Evolutionary conservation across 2,888 invertebrate genomes (phyloP).

Genomic region (Trilocha varians): DNA sequence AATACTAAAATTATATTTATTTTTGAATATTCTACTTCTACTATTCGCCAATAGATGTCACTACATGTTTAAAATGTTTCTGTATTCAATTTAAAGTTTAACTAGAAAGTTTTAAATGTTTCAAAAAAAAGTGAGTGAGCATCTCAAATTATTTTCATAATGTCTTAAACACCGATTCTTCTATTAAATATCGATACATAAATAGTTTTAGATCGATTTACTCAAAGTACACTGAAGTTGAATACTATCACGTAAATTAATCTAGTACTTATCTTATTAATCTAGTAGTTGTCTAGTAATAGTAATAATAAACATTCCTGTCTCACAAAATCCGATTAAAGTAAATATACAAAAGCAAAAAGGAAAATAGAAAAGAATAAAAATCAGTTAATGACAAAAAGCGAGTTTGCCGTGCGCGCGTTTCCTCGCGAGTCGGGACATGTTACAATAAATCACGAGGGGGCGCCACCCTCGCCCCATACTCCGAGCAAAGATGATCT

Average conservation of each 20-base stretch:
- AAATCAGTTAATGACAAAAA: conserved; percentile 69
- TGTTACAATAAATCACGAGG: conserved; percentile 71
- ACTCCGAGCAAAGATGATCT: conserved; percentile 58
- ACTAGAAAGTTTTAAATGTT: not conserved
- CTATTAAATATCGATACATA: too few relatives aligned
- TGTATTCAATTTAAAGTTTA: not conserved
- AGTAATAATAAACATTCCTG: not conserved
- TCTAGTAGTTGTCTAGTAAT: too few relatives aligned
- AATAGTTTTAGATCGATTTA: too few relatives aligned
- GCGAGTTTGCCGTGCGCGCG: conserved; percentile 54
- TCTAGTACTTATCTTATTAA: too few relatives aligned
- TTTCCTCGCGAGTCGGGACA: conserved; percentile 56
- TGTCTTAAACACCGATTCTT: too few relatives aligned
- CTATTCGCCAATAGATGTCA: conserved; percentile 28
- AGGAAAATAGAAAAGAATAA: conserved; percentile 43
- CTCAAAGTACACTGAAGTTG: too few relatives aligned
- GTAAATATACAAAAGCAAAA: conserved; percentile 7
- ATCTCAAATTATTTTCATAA: too few relatives aligned
- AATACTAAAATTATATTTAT: too few relatives aligned
- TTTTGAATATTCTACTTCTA: not conserved
- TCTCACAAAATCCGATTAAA: conserved; percentile 1
- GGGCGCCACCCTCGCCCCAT: conserved; percentile 42
- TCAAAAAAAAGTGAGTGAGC: too few relatives aligned
- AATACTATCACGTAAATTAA: too few relatives aligned
- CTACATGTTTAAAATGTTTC: conserved; percentile 1